Percentiles rank a stretch among this genome's conserved stretches.
Evolutionary conservation across 2,113 vertebrate species (phyloP).

Genomic region (Podarcis muralis): DNA sequence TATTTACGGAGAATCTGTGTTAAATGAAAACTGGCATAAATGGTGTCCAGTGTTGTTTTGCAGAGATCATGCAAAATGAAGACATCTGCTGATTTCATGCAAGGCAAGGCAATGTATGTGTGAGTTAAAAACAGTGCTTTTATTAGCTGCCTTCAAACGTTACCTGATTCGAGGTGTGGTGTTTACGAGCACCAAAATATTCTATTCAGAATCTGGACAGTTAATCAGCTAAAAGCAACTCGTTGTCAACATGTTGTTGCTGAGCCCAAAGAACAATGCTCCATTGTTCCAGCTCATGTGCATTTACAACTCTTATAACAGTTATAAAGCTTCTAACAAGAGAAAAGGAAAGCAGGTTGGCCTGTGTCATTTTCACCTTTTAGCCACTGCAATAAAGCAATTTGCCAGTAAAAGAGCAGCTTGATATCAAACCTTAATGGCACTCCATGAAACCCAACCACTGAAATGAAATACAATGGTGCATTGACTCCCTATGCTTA

Average conservation of each 20-base stretch:
- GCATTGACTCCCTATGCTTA: neutral
- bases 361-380: neutral
- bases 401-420: neutral
- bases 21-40: neutral
- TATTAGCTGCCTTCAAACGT: constrained; percentile 2
- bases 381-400: neutral
- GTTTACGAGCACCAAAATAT: neutral
- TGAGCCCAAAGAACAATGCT: neutral
- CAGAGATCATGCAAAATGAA: neutral
- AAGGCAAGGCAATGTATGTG: neutral
- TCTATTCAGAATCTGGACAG: neutral
- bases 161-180: neutral
- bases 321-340: neutral
- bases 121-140: neutral
- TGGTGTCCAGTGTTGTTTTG: neutral
- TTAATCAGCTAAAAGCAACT: constrained; percentile 6
- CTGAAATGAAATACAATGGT: constrained; percentile 13
- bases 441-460: neutral
- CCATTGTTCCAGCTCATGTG: neutral
- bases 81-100: neutral
- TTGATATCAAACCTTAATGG: neutral
- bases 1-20: neutral
- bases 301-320: neutral
- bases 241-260: neutral
- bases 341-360: neutral